A percentile compares a stretch with the other conserved stretches of the same genome.
Conservation (phyloP, 2,888 invertebrate genomes). For the Volucella zonaria region DNA sequence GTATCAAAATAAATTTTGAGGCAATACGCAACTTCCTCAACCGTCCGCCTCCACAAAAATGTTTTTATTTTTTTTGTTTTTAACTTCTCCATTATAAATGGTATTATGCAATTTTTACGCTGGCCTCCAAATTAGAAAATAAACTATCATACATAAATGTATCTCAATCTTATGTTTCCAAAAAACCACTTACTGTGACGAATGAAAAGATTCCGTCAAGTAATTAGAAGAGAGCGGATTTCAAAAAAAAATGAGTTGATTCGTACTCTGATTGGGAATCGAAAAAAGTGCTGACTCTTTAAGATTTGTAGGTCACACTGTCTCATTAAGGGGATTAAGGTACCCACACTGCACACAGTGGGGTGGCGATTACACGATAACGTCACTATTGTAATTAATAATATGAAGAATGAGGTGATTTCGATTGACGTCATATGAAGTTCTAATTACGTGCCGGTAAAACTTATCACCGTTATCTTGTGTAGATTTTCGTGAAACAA, state of each 20-base stretch:
- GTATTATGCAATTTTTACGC: constrained; percentile 21
- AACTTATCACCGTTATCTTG: not conserved
- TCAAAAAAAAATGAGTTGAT: not conserved
- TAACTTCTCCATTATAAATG: not conserved
- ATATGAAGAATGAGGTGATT: constrained; percentile 13
- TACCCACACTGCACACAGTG: not conserved
- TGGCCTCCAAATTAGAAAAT: not conserved
- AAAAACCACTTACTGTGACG: constrained; percentile 17
- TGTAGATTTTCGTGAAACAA: not conserved
- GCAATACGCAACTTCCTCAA: constrained; percentile 18
- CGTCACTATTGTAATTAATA: not conserved
- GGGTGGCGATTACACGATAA: not conserved
- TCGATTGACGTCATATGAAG: not conserved
- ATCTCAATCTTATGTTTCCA: constrained; percentile 15
- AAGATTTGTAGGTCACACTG: not conserved
- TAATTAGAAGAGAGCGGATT: not conserved
- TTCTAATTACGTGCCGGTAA: constrained; percentile 15
- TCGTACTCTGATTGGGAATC: not conserved
- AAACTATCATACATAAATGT: not conserved
- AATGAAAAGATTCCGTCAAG: not conserved
- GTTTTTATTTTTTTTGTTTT: not conserved
- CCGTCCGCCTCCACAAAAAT: constrained; percentile 3
- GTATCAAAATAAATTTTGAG: not conserved
- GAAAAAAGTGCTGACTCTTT: constrained; percentile 4
- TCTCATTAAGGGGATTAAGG: constrained; percentile 5